Percentiles rank a stretch among this genome's conserved stretches.
Conservation (phyloP, 2,888 invertebrate species). For the Epistrophella euchroma region DNA sequence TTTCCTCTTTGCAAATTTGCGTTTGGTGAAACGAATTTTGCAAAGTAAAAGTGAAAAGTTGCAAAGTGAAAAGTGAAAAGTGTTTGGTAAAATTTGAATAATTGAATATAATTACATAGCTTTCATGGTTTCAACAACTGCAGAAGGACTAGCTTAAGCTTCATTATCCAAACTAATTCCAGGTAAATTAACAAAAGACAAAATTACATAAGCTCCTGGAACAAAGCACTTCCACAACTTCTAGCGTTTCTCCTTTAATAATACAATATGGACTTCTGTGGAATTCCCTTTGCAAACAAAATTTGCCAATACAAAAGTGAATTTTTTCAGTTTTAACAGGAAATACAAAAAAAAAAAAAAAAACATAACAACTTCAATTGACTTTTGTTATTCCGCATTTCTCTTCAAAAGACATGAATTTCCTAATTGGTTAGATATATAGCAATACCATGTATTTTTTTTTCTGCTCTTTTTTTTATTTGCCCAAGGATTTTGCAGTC, state of each 20-base stretch:
- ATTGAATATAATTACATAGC: no score
- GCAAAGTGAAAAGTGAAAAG: no score
- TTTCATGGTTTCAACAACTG: no score
- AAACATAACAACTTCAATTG: not conserved
- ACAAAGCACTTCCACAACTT: no score
- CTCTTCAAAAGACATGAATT: not conserved
- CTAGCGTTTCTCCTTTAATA: not conserved
- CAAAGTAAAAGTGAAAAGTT: no score
- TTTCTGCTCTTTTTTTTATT: not conserved
- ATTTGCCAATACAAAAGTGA: not conserved
- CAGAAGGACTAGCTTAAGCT: no score
- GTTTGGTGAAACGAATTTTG: no score
- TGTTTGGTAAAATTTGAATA: no score
- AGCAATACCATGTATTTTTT: not conserved
- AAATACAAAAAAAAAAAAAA: not conserved
- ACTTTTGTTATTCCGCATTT: not conserved
- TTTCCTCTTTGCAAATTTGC: no score
- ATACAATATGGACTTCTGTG: not conserved
- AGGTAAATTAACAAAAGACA: no score
- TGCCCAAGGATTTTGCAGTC: constrained; percentile 3
- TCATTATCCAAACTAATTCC: no score
- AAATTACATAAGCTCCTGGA: not conserved
- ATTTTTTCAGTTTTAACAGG: not conserved
- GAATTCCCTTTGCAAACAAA: not conserved
- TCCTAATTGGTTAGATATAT: constrained; percentile 3